These are phyloP conservation scores for Cheirogaleus major DNA, from an alignment of 2,797 vertebrate species.

Conservation along the genomic window DNA sequence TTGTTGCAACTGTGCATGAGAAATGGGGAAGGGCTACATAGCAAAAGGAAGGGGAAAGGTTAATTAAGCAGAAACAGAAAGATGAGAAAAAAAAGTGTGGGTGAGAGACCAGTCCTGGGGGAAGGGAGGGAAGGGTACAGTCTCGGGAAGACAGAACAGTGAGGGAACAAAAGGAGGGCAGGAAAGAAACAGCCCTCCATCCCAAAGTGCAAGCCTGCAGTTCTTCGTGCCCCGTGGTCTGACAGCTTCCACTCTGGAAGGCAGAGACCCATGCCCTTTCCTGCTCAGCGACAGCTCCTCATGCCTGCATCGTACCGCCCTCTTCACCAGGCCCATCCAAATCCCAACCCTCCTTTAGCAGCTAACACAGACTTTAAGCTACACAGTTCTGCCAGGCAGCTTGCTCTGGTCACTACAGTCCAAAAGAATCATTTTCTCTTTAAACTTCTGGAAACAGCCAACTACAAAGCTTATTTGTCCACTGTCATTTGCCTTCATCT, in stretches of 20 bases:
- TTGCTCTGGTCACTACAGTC: too few species aligned
- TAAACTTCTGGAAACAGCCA: background rate
- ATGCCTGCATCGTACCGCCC: rapidly evolving
- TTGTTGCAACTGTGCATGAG: background rate
- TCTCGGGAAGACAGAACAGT: background rate
- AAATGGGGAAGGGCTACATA: background rate
- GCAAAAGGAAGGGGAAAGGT: background rate
- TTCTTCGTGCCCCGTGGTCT: rapidly evolving
- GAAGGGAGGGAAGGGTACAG: too few species aligned
- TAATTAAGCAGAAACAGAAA: background rate
- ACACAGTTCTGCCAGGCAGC: background rate
- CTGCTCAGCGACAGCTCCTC: background rate
- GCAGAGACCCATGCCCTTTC: too few species aligned
- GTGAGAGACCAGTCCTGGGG: too few species aligned
- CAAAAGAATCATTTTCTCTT: background rate
- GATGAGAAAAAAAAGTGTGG: too few species aligned
- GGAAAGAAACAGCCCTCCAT: background rate
- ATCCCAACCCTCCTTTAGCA: background rate
- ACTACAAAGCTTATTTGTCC: background rate
- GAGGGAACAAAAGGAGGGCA: background rate
- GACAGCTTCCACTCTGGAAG: background rate
- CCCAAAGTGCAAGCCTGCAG: rapidly evolving
- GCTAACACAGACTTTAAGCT: background rate
- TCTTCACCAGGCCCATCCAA: too few species aligned
- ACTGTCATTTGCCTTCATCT: background rate